Percentiles rank a stretch among this genome's conserved stretches.
Conservation (phyloP, 2,797 vertebrate genomes). For the Australoheros facetus region DNA sequence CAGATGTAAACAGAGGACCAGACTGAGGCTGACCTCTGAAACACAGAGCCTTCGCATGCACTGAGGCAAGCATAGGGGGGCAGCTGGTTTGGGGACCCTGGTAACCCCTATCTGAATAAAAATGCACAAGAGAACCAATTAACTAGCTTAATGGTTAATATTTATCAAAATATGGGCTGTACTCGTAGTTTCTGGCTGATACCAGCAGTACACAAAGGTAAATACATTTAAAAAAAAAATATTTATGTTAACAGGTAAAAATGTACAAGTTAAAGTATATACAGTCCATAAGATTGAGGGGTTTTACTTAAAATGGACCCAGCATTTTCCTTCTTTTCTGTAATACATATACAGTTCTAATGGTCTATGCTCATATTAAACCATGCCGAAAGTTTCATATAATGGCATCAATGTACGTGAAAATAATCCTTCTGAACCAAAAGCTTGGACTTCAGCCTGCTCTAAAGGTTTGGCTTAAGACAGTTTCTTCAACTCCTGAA, state of each 20-base stretch:
- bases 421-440: neutral
- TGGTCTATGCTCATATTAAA: neutral
- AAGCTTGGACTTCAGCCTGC: neutral
- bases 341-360: neutral
- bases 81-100: neutral
- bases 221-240: neutral
- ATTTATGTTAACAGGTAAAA: too few relatives aligned
- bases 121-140: neutral
- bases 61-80: neutral
- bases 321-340: neutral
- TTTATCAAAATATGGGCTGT: neutral
- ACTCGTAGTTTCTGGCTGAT: neutral
- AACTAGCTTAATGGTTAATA: neutral
- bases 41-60: neutral
- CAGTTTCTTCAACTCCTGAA: neutral
- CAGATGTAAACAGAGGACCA: neutral
- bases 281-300: too few relatives aligned
- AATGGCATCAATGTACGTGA: neutral
- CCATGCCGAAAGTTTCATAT: neutral
- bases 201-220: neutral
- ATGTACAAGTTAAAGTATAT: too few relatives aligned
- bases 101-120: conserved; percentile 9
- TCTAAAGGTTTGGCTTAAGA: neutral
- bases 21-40: conserved; percentile 31
- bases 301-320: neutral